phyloP scores from a whole-genome alignment of 2,113 vertebrate genomes.

The Gambusia holbrooki region DNA sequence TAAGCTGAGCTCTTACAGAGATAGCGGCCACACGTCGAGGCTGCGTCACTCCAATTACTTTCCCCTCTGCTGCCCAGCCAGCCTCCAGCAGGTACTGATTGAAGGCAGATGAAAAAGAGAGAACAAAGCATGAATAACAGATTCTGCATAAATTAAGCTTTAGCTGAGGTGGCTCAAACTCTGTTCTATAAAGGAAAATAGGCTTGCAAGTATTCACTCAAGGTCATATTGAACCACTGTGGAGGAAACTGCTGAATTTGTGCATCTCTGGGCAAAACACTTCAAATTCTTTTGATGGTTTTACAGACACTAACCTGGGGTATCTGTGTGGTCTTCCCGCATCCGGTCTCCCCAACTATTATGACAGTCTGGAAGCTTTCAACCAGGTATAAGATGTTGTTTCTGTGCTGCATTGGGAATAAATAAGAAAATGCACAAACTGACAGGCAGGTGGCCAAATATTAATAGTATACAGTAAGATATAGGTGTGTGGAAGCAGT shows the following conservation, averaged over 20 bases:
- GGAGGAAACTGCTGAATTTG: constrained; percentile 33
- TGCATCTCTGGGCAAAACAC: neutral
- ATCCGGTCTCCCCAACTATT: constrained; percentile 97
- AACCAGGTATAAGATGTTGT: constrained; percentile 95
- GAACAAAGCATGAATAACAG: constrained; percentile 29
- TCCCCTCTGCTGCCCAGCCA: constrained; percentile 95
- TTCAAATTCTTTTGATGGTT: neutral
- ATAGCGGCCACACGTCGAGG: constrained; percentile 95
- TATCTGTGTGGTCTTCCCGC: constrained; percentile 97
- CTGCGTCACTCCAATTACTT: constrained; percentile 95
- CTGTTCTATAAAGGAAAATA: constrained; percentile 17
- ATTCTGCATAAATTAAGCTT: constrained; percentile 52
- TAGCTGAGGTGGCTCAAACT: constrained; percentile 42
- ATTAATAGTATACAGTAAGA: too few species aligned
- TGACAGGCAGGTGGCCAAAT: neutral
- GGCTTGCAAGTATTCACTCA: constrained; percentile 43
- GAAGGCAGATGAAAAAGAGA: constrained; percentile 18
- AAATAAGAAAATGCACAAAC: neutral
- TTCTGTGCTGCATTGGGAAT: constrained; percentile 88
- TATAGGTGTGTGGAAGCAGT: neutral
- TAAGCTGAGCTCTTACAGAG: constrained; percentile 83
- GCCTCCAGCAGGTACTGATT: constrained; percentile 94
- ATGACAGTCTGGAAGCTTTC: constrained; percentile 96
- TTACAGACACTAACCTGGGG: constrained; percentile 84
- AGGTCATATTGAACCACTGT: constrained; percentile 43